Conservation (phyloP, 2,888 invertebrate species). For the Pyralis farinalis region DNA sequence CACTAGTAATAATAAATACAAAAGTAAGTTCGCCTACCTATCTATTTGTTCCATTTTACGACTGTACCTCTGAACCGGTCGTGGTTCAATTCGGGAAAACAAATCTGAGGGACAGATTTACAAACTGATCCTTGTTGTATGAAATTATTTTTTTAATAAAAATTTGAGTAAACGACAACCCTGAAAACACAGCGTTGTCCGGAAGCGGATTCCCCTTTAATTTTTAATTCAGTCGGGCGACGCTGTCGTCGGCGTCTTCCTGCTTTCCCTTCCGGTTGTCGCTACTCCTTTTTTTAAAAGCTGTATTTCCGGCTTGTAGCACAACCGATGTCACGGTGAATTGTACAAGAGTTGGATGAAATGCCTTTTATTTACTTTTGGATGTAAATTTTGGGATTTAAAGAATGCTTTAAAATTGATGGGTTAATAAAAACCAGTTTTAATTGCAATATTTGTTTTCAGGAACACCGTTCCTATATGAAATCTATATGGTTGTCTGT, state of each 20-base stretch:
- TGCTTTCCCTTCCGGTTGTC: slow-evolving; percentile 69
- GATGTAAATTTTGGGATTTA: slow-evolving; percentile 6
- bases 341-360: slow-evolving; percentile 36
- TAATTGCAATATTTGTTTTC: no score
- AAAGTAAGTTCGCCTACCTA: no score
- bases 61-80: no score
- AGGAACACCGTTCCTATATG: no score
- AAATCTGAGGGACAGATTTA: no score
- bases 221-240: slow-evolving; percentile 72
- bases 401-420: no score
- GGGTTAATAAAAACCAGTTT: no score
- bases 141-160: not conserved
- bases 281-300: slow-evolving; percentile 64
- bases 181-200: slow-evolving; percentile 54
- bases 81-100: no score
- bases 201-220: slow-evolving; percentile 77
- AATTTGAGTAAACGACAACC: slow-evolving; percentile 25
- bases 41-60: no score
- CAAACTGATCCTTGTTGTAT: no score
- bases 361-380: slow-evolving; percentile 11
- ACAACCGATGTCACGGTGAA: slow-evolving; percentile 46
- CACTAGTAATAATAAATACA: no score
- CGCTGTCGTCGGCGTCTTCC: slow-evolving; percentile 74
- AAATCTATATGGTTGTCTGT: no score
- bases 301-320: slow-evolving; percentile 71